Percentiles rank a stretch among this genome's conserved stretches.
Evolutionary conservation across 1,140 invertebrate species (phyloP).

Genomic region (Bombyx mori): DNA sequence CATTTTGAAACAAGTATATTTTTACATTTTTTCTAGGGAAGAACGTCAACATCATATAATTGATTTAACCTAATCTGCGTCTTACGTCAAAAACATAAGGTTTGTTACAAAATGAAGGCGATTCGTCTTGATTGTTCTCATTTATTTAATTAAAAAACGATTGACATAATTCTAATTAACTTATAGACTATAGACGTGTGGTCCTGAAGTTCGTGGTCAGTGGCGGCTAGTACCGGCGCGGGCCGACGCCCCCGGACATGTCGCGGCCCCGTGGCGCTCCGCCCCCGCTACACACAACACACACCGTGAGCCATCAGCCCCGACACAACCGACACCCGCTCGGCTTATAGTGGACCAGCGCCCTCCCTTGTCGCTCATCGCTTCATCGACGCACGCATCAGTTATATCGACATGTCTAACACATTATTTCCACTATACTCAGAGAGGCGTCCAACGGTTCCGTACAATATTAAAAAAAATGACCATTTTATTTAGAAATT

Average conservation of each 20-base stretch:
- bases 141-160: slow-evolving; percentile 21
- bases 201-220: background rate
- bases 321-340: slow-evolving; percentile 7
- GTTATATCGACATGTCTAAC: background rate
- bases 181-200: no score
- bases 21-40: background rate
- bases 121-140: slow-evolving; percentile 11
- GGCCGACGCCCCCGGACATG: slow-evolving; percentile 18
- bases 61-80: no score
- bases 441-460: slow-evolving; percentile 17
- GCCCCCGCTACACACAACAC: slow-evolving; percentile 25
- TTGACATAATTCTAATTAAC: slow-evolving; percentile 15
- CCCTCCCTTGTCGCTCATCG: background rate
- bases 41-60: slow-evolving; percentile 1
- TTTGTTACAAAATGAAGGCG: slow-evolving; percentile 15
- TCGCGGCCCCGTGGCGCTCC: slow-evolving; percentile 27
- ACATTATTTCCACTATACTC: slow-evolving; percentile 16
- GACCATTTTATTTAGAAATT: no score
- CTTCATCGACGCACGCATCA: background rate
- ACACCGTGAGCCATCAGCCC: slow-evolving; percentile 2
- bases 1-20: no score
- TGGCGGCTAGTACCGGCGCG: slow-evolving; percentile 26
- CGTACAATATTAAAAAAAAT: no score
- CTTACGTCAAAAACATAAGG: background rate
- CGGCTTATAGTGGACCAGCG: slow-evolving; percentile 15